Evolutionary conservation across 2,888 invertebrate genomes (phyloP), one percentile per base, ranked within the genome.

Genomic region (Eugnorisma glareosa): DNA sequence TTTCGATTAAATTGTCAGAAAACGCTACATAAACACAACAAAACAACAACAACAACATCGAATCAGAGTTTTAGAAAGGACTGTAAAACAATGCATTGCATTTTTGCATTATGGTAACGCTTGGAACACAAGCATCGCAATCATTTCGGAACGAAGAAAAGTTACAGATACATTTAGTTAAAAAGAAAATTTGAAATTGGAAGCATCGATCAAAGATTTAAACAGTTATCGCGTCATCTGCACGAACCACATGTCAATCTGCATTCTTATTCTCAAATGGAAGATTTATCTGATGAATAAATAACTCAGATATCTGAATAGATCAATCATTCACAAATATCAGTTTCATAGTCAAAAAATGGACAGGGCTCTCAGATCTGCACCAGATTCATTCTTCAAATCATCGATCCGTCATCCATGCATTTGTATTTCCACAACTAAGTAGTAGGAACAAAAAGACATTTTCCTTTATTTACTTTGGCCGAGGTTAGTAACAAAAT

Each of bases 401-500:
- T 40, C 45, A 64, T 40, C 24, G 24, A 37, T 66, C 43, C 2
- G 11, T 71, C 54, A 79, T 64, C 11, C 54, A 77, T 66, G 79
- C 45, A 57, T 71, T 48, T 18, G 8, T 28, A 45, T 64, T 61
- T 67, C 37, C 37, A 31, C 21, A 54, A 28, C 6, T n/a, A 45
- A 8, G 5, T 37, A 35, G 35, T n/a, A 67, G 1, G 18, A 24
- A 54, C 21, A 28, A 40, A 43, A 59, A 45, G n/a, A n/a, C 7
- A 0, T 77, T 73, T 74, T 74, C 68, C 73, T 81, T 59, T 83
- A 75, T 85, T 75, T 85, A 75, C 57, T 73, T 64, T 54, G 48
- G 15, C 43, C 37, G 75, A 69, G 79, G 75, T 72, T 73, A 73
- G 51, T 67, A 69, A 70, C 71, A 64, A 31, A 73, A 61, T 54